Evolutionary conservation across 2,888 invertebrate species (phyloP).

Genomic region (Drosophila leonis): DNA sequence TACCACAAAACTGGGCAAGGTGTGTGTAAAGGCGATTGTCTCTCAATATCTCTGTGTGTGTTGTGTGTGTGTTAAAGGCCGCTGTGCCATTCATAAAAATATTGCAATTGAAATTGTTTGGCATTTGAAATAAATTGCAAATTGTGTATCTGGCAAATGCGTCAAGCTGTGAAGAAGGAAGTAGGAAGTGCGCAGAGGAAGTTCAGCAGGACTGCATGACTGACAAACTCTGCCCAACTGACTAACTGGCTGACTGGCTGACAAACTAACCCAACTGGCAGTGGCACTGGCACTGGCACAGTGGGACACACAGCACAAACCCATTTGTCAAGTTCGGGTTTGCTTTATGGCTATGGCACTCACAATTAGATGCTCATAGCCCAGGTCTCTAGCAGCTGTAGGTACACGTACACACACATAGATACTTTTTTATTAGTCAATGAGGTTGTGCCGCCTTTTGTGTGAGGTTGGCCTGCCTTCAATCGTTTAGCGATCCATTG

Average conservation of each 20-base stretch:
- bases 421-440: conserved; percentile 64
- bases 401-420: conserved; percentile 2
- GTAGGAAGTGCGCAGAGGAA: conserved; percentile 68
- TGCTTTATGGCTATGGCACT: conserved; percentile 46
- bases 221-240: conserved; percentile 32
- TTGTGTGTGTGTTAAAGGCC: conserved; percentile 31
- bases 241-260: neutral
- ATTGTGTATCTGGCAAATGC: conserved; percentile 66
- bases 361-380: conserved; percentile 63
- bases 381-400: conserved; percentile 36
- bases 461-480: conserved; percentile 40
- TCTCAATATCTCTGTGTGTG: neutral
- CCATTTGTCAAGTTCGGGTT: conserved; percentile 74
- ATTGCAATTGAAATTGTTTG: conserved; percentile 72
- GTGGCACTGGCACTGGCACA: conserved; percentile 34
- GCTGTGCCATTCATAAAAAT: conserved; percentile 71
- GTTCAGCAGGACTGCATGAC: conserved; percentile 38
- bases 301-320: conserved; percentile 56
- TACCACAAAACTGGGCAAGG: conserved; percentile 53
- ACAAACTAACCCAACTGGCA: conserved; percentile 43
- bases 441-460: conserved; percentile 58
- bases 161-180: conserved; percentile 71
- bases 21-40: conserved; percentile 30
- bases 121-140: conserved; percentile 79
- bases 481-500: conserved; percentile 59